Base-by-base conservation (phyloP, 2,113 vertebrate species). In the Zosterops japonicus region DNA sequence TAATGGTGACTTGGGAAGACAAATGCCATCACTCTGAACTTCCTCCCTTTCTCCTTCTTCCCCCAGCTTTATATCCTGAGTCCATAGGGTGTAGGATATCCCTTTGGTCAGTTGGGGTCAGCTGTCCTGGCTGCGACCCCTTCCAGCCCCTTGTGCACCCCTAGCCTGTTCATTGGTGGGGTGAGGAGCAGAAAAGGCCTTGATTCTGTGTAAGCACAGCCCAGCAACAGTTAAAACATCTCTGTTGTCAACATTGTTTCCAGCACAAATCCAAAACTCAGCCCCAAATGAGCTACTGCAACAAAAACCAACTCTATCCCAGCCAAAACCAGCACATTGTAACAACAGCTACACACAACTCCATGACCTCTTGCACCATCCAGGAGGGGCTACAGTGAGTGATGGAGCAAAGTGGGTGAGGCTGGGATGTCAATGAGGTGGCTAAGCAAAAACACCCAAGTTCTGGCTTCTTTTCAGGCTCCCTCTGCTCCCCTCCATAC, bases 351-450 rank as follows among this genome's bases (percentile, higher is more conserved):
- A 63, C 29, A 19, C 31, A 13, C 23, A 84, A 28, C 24, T 77
- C 63, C 3, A 1, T 0, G 1, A 21, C 35, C 10, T 55, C 42
- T 57, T 33, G 23, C 9, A 9, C 6, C n/a, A 4, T 41, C 49
- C 69, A 50, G 50, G 35, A 50, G 25, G 16, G 33, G 39, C n/a
- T 87, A 69, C 31, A 49, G 50, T 0, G 3, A 77, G 22, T 1
- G 53, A 68, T 13, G 44, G 27, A 46, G 24, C 22, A 16, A 10
- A 13, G 24, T 24, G 28, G 56, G 9, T 47, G n/a, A 72, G n/a
- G 27, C 1, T 61, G 46, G 16, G 21, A 35, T 41, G 25, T 79
- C 61, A 75, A 1, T 44, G 12, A 89, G 36, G n/a, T 56, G 16
- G 12, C 7, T 69, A 16, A 76, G 63, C 23, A 72, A 82, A 90